Conservation (phyloP, 2,797 vertebrate species). For the Gymnoscopelus microlampas region DNA sequence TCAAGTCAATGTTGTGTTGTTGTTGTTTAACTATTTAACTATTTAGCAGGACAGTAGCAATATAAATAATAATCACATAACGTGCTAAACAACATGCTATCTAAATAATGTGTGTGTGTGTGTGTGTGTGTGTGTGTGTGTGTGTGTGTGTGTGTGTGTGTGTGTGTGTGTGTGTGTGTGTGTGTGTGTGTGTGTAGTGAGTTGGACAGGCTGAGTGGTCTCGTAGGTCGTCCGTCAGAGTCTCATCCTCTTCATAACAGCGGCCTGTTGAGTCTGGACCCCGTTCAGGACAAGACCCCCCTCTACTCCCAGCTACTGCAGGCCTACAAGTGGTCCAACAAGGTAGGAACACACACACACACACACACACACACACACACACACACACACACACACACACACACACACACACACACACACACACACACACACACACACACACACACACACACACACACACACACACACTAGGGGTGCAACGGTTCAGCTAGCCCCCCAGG, state of each 20-base stretch:
- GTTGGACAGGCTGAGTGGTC: slow-evolving; percentile 92
- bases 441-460: no score
- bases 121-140: background rate
- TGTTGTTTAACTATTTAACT: no score
- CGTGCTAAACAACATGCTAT: background rate
- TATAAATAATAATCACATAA: no score
- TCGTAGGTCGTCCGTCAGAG: slow-evolving; percentile 95
- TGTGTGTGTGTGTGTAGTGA: slow-evolving; percentile 76
- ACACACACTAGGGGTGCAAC: no score
- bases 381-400: no score
- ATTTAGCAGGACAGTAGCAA: no score
- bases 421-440: no score
- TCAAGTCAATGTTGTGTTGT: no score
- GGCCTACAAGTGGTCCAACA: slow-evolving; percentile 99
- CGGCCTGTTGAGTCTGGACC: slow-evolving; percentile 92
- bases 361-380: no score
- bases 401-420: no score
- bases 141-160: slow-evolving; percentile 8
- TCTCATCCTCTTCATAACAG: slow-evolving; percentile 97
- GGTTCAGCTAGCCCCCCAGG: no score
- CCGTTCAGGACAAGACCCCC: slow-evolving; percentile 97
- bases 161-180: slow-evolving; percentile 7
- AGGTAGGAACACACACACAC: slow-evolving; percentile 78
- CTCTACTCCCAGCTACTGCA: slow-evolving; percentile 96
- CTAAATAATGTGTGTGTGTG: background rate